These are phyloP conservation scores for Platorchestia sp. DNA, from an alignment of 1,140 invertebrate species.

Conservation along the genomic window DNA sequence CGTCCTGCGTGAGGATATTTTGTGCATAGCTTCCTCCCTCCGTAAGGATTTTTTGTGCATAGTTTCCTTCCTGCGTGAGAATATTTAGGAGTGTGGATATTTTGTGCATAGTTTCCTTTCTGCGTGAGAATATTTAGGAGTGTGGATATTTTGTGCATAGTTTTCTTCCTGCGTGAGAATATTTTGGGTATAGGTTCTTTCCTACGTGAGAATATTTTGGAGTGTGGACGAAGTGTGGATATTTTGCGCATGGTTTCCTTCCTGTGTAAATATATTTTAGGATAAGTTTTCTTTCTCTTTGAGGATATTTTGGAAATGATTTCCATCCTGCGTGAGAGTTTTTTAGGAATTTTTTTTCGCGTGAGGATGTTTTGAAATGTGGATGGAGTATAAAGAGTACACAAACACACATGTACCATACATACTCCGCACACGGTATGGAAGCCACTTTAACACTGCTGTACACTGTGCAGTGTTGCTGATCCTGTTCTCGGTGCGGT, in stretches of 20 bases:
- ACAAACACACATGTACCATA: too few species aligned
- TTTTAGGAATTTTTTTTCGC: not conserved
- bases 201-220: constrained; percentile 76
- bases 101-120: constrained; percentile 70
- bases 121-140: constrained; percentile 70
- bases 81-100: not conserved
- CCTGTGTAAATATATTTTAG: constrained; percentile 76
- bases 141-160: constrained; percentile 70
- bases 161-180: not conserved
- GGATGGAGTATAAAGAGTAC: too few species aligned
- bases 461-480: constrained; percentile 78
- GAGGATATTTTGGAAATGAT: constrained; percentile 37
- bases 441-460: not conserved
- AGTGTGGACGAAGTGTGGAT: constrained; percentile 16
- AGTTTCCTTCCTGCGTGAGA: constrained; percentile 77
- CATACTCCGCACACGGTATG: too few species aligned
- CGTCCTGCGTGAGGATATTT: constrained; percentile 78
- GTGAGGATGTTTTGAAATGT: too few species aligned
- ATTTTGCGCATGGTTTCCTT: constrained; percentile 69
- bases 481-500: constrained; percentile 88
- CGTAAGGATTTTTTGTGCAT: not conserved
- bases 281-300: not conserved
- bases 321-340: too few species aligned
- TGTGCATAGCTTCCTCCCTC: constrained; percentile 48
- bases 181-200: constrained; percentile 69